phyloP scores from a whole-genome alignment of 37 sponge, comb jelly and placozoan species.

The Halichondria panicea region DNA sequence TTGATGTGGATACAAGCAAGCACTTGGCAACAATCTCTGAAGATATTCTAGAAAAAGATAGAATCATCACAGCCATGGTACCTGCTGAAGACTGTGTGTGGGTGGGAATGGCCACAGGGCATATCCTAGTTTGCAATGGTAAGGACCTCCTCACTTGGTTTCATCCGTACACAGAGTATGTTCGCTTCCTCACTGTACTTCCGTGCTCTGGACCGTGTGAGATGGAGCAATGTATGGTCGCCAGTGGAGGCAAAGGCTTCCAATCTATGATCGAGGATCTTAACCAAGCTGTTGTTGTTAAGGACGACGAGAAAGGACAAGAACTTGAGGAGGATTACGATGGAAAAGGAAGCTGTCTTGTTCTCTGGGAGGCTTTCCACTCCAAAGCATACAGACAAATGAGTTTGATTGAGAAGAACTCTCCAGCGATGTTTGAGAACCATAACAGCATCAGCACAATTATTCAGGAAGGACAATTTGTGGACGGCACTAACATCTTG shows the following conservation, averaged over 20 bases:
- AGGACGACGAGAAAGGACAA: slow-evolving; percentile 19
- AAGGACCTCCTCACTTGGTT: slow-evolving; percentile 55
- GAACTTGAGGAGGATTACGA: neutral
- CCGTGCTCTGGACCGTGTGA: slow-evolving; percentile 56
- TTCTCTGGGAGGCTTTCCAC: slow-evolving; percentile 72
- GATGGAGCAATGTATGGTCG: slow-evolving; percentile 70
- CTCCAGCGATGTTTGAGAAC: slow-evolving; percentile 18
- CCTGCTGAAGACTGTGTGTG: slow-evolving; percentile 80
- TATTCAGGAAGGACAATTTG: slow-evolving; percentile 30
- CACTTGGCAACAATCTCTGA: slow-evolving; percentile 1
- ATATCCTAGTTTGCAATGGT: slow-evolving; percentile 75
- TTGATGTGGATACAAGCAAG: slow-evolving; percentile 33
- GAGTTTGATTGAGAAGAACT: slow-evolving; percentile 23
- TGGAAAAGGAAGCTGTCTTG: neutral
- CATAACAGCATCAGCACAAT: slow-evolving; percentile 19
- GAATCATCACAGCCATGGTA: slow-evolving; percentile 69
- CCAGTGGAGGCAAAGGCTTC: slow-evolving; percentile 68
- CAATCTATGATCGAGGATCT: slow-evolving; percentile 14
- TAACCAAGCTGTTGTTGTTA: too few relatives aligned
- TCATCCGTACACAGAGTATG: slow-evolving; percentile 66
- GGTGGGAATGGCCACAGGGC: slow-evolving; percentile 85
- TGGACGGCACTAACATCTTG: slow-evolving; percentile 33
- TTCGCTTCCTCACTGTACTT: slow-evolving; percentile 63
- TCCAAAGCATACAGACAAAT: slow-evolving; percentile 54
- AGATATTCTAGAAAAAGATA: slow-evolving; percentile 17